phyloP scores from a whole-genome alignment of 1,140 invertebrate genomes.

The Bombus superbus region DNA sequence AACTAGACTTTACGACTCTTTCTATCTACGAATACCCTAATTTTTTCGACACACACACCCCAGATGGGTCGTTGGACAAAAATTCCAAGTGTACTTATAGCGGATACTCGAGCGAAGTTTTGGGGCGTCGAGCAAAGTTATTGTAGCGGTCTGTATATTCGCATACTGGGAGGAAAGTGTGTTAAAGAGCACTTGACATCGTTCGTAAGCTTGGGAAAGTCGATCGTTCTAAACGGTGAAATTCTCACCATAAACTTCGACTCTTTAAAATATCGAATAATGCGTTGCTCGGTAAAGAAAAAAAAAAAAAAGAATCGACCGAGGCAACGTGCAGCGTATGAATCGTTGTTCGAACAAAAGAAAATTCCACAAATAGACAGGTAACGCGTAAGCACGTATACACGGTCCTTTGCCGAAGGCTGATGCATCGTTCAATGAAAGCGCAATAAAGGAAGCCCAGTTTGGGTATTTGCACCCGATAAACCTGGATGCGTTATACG shows the following conservation, averaged over 20 bases:
- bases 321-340: too few species aligned
- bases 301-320: too few species aligned
- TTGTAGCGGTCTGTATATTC: slow-evolving; percentile 77
- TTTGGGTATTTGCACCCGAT: slow-evolving; percentile 10
- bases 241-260: neutral
- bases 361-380: neutral
- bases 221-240: slow-evolving; percentile 16
- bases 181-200: slow-evolving; percentile 52
- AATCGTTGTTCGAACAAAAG: neutral
- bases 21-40: neutral
- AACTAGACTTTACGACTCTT: slow-evolving; percentile 12
- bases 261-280: neutral
- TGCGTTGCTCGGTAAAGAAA: neutral
- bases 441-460: too few species aligned
- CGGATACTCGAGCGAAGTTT: slow-evolving; percentile 69
- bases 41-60: neutral
- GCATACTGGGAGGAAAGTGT: slow-evolving; percentile 64
- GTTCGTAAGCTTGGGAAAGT: slow-evolving; percentile 63
- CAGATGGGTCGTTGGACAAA: slow-evolving; percentile 15
- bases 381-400: neutral
- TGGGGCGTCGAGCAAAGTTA: slow-evolving; percentile 65
- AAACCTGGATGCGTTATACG: slow-evolving; percentile 12
- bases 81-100: slow-evolving; percentile 59
- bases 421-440: slow-evolving; percentile 4
- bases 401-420: too few species aligned